These are phyloP conservation scores for Gerris buenoi DNA, from an alignment of 1,140 invertebrate species.

Conservation along the genomic window DNA sequence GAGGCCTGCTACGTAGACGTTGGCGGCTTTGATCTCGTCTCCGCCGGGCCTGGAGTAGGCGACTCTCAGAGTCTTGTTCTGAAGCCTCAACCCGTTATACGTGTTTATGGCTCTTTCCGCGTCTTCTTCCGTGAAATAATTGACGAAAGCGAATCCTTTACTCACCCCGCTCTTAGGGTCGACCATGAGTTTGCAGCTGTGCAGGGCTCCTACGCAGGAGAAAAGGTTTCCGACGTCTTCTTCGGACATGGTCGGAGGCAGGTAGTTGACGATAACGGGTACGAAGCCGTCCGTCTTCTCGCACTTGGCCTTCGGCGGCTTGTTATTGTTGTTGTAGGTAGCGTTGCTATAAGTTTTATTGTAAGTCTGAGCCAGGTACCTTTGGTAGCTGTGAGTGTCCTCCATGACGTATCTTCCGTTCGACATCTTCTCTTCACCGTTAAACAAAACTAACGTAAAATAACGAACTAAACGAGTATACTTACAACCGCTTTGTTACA, in stretches of 20 bases:
- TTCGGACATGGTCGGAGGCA: conserved; percentile 83
- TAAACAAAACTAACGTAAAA: too few species aligned
- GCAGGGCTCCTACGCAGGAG: conserved; percentile 71
- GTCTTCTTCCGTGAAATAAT: conserved; percentile 67
- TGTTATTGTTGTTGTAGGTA: not conserved
- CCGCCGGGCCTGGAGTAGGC: conserved; percentile 76
- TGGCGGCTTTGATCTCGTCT: conserved; percentile 78
- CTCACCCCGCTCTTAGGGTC: conserved; percentile 83
- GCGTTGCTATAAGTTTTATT: too few species aligned
- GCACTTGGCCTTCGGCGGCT: not conserved
- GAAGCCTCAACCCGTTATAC: conserved; percentile 66
- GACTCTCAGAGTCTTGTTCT: conserved; percentile 85
- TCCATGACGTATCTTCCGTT: not conserved
- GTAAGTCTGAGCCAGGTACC: not conserved
- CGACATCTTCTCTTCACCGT: not conserved
- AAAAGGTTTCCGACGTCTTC: conserved; percentile 76
- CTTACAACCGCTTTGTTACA: too few species aligned
- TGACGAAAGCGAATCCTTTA: conserved; percentile 79
- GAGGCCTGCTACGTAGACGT: conserved; percentile 74
- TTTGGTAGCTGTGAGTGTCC: not conserved
- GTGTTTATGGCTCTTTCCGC: conserved; percentile 74
- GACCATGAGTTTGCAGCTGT: conserved; percentile 78
- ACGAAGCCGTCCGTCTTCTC: not conserved
- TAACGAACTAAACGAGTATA: too few species aligned
- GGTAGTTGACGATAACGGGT: conserved; percentile 69